Evolutionary conservation across 2,797 vertebrate genomes (phyloP).

Genomic region (Artibeus jamaicensis): DNA sequence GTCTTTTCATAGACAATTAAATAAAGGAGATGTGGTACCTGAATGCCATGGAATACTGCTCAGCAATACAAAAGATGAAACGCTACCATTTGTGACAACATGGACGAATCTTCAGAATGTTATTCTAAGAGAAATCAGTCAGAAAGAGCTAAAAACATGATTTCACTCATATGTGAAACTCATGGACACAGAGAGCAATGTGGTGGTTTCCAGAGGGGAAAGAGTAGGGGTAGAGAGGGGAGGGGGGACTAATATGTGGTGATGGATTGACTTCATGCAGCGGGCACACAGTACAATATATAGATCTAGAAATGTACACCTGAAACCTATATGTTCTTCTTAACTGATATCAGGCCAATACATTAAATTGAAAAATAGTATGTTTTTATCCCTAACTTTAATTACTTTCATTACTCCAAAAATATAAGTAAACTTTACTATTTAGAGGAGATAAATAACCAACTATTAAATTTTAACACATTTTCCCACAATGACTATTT

Average conservation of each 20-base stretch:
- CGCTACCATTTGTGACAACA: neutral
- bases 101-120: neutral
- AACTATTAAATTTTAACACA: neutral
- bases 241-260: neutral
- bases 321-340: neutral
- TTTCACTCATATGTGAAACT: neutral
- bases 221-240: neutral
- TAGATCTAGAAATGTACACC: neutral
- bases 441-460: neutral
- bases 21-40: neutral
- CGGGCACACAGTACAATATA: neutral
- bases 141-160: neutral
- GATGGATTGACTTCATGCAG: neutral
- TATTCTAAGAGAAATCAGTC: neutral
- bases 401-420: neutral
- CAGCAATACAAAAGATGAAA: neutral
- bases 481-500: neutral
- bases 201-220: neutral
- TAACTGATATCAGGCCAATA: neutral
- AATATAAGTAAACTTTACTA: neutral
- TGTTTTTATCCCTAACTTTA: neutral
- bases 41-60: neutral
- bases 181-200: neutral
- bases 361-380: neutral
- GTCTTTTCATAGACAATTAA: neutral